phyloP scores from a whole-genome alignment of 2,113 vertebrate genomes.

The Carassius carassius region DNA sequence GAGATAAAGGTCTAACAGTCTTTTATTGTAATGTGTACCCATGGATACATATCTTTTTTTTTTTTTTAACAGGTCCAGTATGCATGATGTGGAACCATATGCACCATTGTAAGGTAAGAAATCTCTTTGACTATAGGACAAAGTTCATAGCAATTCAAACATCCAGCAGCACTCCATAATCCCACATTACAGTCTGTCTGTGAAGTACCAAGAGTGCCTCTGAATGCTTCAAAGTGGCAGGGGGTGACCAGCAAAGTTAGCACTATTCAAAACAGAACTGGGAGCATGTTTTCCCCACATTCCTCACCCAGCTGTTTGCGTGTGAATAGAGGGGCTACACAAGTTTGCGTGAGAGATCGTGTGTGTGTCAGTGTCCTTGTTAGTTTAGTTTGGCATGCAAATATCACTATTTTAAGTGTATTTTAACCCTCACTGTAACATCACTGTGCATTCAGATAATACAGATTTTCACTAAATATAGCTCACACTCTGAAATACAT shows the following conservation, averaged over 20 bases:
- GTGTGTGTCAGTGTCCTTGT: conserved; percentile 2
- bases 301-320: conserved; percentile 52
- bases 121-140: background rate
- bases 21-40: background rate
- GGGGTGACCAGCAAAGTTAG: conserved; percentile 17
- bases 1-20: background rate
- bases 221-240: conserved; percentile 35
- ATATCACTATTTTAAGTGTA: background rate
- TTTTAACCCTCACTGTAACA: background rate
- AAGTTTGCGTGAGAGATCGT: conserved; percentile 33
- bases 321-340: conserved; percentile 40
- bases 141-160: background rate
- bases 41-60: background rate
- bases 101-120: conserved; percentile 6
- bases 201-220: conserved; percentile 27
- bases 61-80: background rate
- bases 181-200: background rate
- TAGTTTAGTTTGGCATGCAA: conserved; percentile 35
- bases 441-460: background rate
- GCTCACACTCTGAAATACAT: background rate
- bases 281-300: conserved; percentile 49
- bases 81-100: background rate
- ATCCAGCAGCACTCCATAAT: background rate
- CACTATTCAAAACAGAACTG: conserved; percentile 32
- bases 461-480: background rate